Conservation (phyloP, 2,797 vertebrate species). For the Okamejei kenojei region DNA sequence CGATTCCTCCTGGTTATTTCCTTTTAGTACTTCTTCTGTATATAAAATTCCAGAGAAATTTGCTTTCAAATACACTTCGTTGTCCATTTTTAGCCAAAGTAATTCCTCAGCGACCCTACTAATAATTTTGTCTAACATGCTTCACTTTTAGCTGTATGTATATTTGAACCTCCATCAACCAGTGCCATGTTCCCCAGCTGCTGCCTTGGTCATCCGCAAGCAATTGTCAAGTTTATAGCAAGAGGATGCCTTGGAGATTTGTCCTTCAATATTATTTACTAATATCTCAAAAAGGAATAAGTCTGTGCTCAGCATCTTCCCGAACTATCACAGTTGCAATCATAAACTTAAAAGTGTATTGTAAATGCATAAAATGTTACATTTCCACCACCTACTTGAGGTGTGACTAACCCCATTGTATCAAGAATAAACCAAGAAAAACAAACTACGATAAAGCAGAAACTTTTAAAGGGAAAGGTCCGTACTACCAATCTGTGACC, state of each 20-base stretch:
- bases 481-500: too few species aligned
- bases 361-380: background rate
- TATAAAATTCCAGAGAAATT: background rate
- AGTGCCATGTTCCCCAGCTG: background rate
- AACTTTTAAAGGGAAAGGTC: too few species aligned
- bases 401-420: background rate
- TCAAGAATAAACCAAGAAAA: background rate
- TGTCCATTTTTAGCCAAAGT: background rate
- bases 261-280: background rate
- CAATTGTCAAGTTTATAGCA: background rate
- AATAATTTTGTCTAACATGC: background rate
- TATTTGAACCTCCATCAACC: background rate
- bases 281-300: background rate
- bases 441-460: too few species aligned
- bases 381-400: background rate
- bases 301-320: background rate
- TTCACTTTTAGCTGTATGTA: background rate
- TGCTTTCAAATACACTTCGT: background rate
- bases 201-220: background rate
- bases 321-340: background rate
- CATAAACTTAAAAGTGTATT: background rate
- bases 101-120: background rate
- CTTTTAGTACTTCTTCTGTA: background rate
- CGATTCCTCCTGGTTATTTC: background rate
- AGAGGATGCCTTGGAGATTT: background rate